phyloP scores from a whole-genome alignment of 2,113 vertebrate genomes.

The Ictalurus punctatus region DNA sequence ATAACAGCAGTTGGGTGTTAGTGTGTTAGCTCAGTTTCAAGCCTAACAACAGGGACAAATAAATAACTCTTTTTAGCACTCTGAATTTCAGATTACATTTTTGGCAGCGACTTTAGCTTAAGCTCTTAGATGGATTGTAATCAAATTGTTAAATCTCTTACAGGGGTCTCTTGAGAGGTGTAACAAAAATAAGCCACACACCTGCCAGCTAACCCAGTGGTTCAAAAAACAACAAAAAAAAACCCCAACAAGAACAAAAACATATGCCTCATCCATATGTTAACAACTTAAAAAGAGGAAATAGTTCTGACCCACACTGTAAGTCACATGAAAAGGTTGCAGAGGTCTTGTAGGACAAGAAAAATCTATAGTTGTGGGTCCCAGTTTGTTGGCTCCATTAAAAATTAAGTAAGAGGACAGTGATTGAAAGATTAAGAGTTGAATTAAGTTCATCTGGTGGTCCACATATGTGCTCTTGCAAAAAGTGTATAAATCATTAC shows the following conservation, averaged over 20 bases:
- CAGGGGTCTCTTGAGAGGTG: not conserved
- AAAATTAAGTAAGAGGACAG: not conserved
- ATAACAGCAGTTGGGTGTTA: not conserved
- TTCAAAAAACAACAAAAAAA: not conserved
- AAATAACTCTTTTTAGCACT: not conserved
- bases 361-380: not conserved
- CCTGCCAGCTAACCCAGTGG: too few species aligned
- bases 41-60: not conserved
- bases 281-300: not conserved
- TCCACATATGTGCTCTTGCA: not conserved
- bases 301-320: not conserved
- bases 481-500: constrained; percentile 2
- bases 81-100: not conserved
- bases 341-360: not conserved
- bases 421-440: not conserved
- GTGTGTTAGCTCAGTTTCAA: not conserved
- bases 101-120: not conserved
- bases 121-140: not conserved
- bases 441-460: not conserved
- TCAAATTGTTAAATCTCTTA: not conserved
- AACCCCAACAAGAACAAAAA: too few species aligned
- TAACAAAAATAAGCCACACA: not conserved
- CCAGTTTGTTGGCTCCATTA: not conserved
- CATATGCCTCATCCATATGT: not conserved
- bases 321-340: not conserved